phyloP scores from a whole-genome alignment of 2,888 invertebrate genomes.

The Athalia circularis region DNA sequence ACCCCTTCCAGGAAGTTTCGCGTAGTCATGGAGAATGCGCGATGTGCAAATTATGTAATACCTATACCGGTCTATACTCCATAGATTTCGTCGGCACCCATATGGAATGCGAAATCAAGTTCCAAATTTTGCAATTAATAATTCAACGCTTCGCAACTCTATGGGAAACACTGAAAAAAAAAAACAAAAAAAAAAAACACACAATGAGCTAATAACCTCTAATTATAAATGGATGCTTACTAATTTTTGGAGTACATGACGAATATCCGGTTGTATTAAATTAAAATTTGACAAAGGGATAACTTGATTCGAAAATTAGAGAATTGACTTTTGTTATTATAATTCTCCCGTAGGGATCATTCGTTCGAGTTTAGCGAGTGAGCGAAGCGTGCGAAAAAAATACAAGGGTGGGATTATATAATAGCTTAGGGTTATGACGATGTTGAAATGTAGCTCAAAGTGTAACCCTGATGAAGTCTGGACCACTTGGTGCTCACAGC shows the following conservation, averaged over 20 bases:
- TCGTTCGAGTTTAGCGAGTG: neutral
- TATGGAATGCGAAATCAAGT: slow-evolving; percentile 16
- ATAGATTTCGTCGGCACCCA: neutral
- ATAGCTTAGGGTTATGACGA: neutral
- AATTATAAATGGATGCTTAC: neutral
- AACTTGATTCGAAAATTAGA: slow-evolving; percentile 20
- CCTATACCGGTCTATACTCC: neutral
- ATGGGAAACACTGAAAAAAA: too few species aligned
- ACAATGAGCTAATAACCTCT: neutral
- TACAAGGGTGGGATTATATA: neutral
- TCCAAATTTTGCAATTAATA: neutral
- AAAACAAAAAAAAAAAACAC: neutral
- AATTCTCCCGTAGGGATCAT: neutral
- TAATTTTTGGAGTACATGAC: neutral
- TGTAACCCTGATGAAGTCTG: slow-evolving; percentile 7
- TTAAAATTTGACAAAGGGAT: neutral
- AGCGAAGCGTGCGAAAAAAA: neutral
- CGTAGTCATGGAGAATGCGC: neutral
- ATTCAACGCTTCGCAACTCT: too few species aligned
- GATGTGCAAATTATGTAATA: neutral
- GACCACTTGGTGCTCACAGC: slow-evolving; percentile 30
- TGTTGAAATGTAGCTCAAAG: neutral
- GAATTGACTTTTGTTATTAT: slow-evolving; percentile 8
- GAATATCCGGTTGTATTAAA: neutral
- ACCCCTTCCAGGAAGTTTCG: slow-evolving; percentile 16